Base-by-base conservation (phyloP, 2,113 vertebrate species). In the Plotosus lineatus region DNA sequence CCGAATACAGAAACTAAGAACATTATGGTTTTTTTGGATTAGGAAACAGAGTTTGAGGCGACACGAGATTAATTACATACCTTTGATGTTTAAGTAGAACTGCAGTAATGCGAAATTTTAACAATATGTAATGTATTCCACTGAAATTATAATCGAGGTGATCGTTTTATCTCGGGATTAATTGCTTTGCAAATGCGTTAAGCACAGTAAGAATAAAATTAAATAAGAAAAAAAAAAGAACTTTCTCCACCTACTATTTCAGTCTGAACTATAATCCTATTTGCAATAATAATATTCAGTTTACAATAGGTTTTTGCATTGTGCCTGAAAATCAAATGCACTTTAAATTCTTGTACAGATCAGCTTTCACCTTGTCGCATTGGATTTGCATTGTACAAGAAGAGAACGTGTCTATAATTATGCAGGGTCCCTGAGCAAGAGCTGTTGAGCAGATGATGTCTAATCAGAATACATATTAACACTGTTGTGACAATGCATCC, bases 381-480 rank as follows among this genome's bases (percentile, higher is more conserved):
- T 40, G 55, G 31, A 61, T 80, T 74, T 50, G 33, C 8, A 38
- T 46, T 71, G 55, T 80, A 46, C 68, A 11, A 50, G 56, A 19
- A 9, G 8, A 50, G 21, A 58, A 61, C 2, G 55, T 50, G 38
- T 74, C 6, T 38, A 15, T 63, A 50, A 73, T 80, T 61, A 74
- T 61, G 31, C 69, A 11, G 19, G 55, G 55, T 58, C 42, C 66
- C 40, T 6, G 21, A 42, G 68, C 38, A 26, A 23, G 31, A 7
- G 12, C 8, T 48, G 40, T 28, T 26, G 33, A 44, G 28, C 28
- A 14, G 56, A 61, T 46, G 56, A 51, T 38, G 23, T 74, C 48
- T 73, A 73, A 73, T 73, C 26, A 72, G 46, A 68, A 50, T 78
- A 51, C 77, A 68, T 17, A 31, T 79, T 58, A 71, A 71, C 65